Evolutionary conservation across 2,113 vertebrate genomes (phyloP), one percentile per base, ranked within the genome.

Genomic region (Acanthochromis polyacanthus): DNA sequence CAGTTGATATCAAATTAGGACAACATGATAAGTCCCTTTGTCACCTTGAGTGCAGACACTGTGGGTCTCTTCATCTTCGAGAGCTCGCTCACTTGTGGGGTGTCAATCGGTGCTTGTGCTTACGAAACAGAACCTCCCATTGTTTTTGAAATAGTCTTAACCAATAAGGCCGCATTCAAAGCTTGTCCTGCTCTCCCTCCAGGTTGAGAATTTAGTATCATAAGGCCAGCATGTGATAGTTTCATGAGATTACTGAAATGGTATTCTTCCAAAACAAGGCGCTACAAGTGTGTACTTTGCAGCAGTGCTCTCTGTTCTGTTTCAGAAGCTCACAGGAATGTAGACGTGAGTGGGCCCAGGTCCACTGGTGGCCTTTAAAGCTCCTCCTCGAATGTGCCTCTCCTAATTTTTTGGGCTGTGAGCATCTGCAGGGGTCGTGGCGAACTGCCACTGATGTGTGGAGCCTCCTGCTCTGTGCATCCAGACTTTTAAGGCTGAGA

Each of bases 221-320:
- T 93, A 89, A 76, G 88, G 88, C 84, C 79, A 78, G 77, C 91
- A 93, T 94, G 91, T 95, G 93, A 93, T 89, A 58, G 65, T 75
- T 90, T 86, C 84, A 87, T 86, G 76, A 92, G 71, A 87, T 91
- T 92, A 91, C 88, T 63, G 69, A 91, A 92, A 81, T 52, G 46
- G 68, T 88, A 52, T 89, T 89, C 89, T 82, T 89, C 85, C 81
- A 81, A 90, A 85, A 80, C 52, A 72, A 90, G 82, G 82, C 25
- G 20, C 86, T 88, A 63, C 32, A 82, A 91, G 81, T 90, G 88
- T 91, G 92, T 89, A 83, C 84, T 89, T 64, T 83, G 81, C 64
- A 51, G 80, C 72, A 30, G 61, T 5, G 50, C 72, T 72, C 68
- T 91, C 79, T 87, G 88, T 89, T 91, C 78, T 75, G 73, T 90